phyloP scores from a whole-genome alignment of 2,797 vertebrate genomes.

The Anisognathus igniventris region DNA sequence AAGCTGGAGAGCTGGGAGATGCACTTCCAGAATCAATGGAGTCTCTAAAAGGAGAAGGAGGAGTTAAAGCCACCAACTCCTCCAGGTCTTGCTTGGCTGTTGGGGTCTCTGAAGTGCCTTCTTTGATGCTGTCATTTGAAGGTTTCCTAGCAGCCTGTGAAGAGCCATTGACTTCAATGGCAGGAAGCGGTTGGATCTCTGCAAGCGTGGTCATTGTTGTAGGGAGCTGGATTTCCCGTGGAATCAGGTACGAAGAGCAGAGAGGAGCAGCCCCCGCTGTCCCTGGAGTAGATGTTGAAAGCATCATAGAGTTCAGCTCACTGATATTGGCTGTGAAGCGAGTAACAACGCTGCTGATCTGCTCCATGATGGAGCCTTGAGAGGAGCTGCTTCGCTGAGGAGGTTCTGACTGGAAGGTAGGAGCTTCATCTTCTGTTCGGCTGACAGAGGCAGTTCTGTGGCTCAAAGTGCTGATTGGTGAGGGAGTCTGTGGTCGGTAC shows the following conservation, averaged over 20 bases:
- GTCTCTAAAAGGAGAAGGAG: slow-evolving; percentile 97
- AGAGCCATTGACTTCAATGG: slow-evolving; percentile 81
- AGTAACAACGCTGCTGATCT: slow-evolving; percentile 96
- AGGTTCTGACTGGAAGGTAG: slow-evolving; percentile 80
- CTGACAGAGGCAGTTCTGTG: slow-evolving; percentile 78
- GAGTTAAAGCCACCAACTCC: slow-evolving; percentile 92
- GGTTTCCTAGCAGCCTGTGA: slow-evolving; percentile 73
- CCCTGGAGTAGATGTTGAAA: slow-evolving; percentile 78
- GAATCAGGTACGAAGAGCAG: slow-evolving; percentile 85
- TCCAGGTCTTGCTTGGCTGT: slow-evolving; percentile 85
- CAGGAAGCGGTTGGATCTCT: slow-evolving; percentile 89
- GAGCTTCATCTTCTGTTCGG: slow-evolving; percentile 78
- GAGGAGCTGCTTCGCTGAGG: slow-evolving; percentile 75
- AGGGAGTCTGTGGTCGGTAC: slow-evolving; percentile 86
- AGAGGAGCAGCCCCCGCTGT: slow-evolving; percentile 72
- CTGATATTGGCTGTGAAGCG: slow-evolving; percentile 96
- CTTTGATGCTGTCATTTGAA: slow-evolving; percentile 73
- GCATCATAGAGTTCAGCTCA: slow-evolving; percentile 96
- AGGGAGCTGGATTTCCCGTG: slow-evolving; percentile 86
- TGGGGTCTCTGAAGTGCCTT: slow-evolving; percentile 75
- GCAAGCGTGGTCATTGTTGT: slow-evolving; percentile 91
- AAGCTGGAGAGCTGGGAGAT: slow-evolving; percentile 86
- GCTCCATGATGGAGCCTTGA: slow-evolving; percentile 93
- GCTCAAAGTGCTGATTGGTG: slow-evolving; percentile 91
- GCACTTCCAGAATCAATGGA: slow-evolving; percentile 89